Percentiles rank a stretch among this genome's conserved stretches.
Conservation (phyloP, 2,888 invertebrate species). For the Campaea margaritaria region DNA sequence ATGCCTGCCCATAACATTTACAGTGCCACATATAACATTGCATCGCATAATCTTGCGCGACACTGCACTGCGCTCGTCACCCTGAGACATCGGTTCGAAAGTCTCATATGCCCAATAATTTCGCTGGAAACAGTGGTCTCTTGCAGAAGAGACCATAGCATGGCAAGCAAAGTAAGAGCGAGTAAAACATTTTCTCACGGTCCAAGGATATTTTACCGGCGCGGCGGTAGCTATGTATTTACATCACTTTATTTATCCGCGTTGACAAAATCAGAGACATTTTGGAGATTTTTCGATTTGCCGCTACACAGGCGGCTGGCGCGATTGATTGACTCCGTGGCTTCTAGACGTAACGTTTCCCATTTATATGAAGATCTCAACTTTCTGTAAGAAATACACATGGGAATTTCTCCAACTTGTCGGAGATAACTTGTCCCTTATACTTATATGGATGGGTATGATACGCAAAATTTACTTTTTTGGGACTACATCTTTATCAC, state of each 20-base stretch:
- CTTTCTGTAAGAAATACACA: slow-evolving; percentile 52
- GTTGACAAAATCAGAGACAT: slow-evolving; percentile 50
- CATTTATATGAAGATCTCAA: slow-evolving; percentile 76
- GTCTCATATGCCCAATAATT: too few species aligned
- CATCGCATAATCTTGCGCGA: too few species aligned
- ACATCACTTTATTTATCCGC: slow-evolving; percentile 36
- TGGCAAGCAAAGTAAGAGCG: too few species aligned
- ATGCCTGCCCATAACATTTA: too few species aligned
- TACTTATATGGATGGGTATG: slow-evolving; percentile 35
- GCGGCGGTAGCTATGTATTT: slow-evolving; percentile 30
- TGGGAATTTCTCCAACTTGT: slow-evolving; percentile 48
- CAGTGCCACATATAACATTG: too few species aligned
- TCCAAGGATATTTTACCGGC: slow-evolving; percentile 7
- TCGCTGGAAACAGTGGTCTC: too few species aligned
- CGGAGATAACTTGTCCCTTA: slow-evolving; percentile 38
- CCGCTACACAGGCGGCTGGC: slow-evolving; percentile 72
- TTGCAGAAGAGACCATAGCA: too few species aligned
- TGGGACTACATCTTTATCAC: slow-evolving; percentile 33
- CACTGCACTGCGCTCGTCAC: too few species aligned
- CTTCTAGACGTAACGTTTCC: slow-evolving; percentile 67
- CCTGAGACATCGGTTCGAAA: too few species aligned
- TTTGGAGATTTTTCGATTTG: slow-evolving; percentile 75
- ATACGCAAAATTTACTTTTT: slow-evolving; percentile 41
- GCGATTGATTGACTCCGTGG: slow-evolving; percentile 72
- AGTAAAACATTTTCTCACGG: neutral